Evolutionary conservation across 2,888 invertebrate genomes (phyloP).

Genomic region (Colostygia pectinataria): DNA sequence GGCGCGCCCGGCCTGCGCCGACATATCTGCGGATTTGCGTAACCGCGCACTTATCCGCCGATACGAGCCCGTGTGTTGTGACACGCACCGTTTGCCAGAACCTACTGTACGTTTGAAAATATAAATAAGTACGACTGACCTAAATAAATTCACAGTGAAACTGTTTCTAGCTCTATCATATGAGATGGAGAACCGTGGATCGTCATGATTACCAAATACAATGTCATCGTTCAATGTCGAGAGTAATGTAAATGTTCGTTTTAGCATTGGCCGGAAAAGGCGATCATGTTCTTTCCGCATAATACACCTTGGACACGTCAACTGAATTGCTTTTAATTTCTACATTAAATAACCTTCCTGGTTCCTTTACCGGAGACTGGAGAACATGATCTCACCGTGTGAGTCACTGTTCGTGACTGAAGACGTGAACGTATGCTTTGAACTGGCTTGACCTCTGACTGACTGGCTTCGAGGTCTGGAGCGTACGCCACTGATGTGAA

Average conservation of each 20-base stretch:
- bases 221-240: slow-evolving; percentile 47
- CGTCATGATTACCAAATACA: slow-evolving; percentile 12
- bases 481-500: slow-evolving; percentile 63
- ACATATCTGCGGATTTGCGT: slow-evolving; percentile 83
- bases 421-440: slow-evolving; percentile 52
- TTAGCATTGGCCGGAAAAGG: slow-evolving; percentile 47
- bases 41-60: slow-evolving; percentile 80
- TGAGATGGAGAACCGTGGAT: background rate
- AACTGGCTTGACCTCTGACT: slow-evolving; percentile 71
- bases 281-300: slow-evolving; percentile 43
- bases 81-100: slow-evolving; percentile 70
- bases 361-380: slow-evolving; percentile 52
- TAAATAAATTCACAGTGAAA: slow-evolving; percentile 8
- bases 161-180: background rate
- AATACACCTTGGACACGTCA: slow-evolving; percentile 39
- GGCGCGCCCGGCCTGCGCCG: slow-evolving; percentile 71
- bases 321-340: slow-evolving; percentile 38
- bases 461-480: slow-evolving; percentile 53
- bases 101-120: slow-evolving; percentile 46
- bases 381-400: slow-evolving; percentile 68
- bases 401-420: slow-evolving; percentile 66
- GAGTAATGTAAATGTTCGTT: slow-evolving; percentile 44
- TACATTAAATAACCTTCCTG: slow-evolving; percentile 33
- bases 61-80: slow-evolving; percentile 75
- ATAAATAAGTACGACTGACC: slow-evolving; percentile 28